phyloP scores from a whole-genome alignment of 2,797 vertebrate species.

The Emydoidea blandingii region DNA sequence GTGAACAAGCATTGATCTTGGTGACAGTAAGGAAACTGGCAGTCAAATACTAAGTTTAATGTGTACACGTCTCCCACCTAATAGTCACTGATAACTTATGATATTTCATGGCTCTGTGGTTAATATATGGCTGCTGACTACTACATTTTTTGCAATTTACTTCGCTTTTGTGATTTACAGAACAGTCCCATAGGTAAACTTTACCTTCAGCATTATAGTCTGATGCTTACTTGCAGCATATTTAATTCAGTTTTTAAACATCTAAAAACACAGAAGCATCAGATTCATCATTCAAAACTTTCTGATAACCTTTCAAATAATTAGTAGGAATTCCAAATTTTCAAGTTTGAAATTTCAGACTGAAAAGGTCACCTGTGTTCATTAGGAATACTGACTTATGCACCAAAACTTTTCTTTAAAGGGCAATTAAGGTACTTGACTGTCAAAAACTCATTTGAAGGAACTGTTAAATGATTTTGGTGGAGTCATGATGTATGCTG shows the following conservation, averaged over 20 bases:
- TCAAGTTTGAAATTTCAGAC: not conserved
- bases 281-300: constrained; percentile 33
- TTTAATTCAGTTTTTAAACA: not conserved
- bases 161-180: constrained; percentile 15
- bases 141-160: not conserved
- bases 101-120: not conserved
- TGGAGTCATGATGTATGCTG: not conserved
- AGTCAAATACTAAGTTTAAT: not conserved
- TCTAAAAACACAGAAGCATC: not conserved
- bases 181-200: not conserved
- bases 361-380: not conserved
- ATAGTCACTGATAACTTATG: not conserved
- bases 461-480: not conserved
- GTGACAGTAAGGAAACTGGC: not conserved
- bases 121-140: not conserved
- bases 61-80: not conserved
- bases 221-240: not conserved
- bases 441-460: constrained; percentile 5
- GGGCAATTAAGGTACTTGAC: constrained; percentile 8
- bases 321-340: not conserved
- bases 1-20: not conserved
- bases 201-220: not conserved
- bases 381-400: not conserved
- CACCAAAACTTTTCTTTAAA: constrained; percentile 10
- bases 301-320: constrained; percentile 18